Evolutionary conservation across 1,140 invertebrate species (phyloP).

Genomic region (Idris sp.): DNA sequence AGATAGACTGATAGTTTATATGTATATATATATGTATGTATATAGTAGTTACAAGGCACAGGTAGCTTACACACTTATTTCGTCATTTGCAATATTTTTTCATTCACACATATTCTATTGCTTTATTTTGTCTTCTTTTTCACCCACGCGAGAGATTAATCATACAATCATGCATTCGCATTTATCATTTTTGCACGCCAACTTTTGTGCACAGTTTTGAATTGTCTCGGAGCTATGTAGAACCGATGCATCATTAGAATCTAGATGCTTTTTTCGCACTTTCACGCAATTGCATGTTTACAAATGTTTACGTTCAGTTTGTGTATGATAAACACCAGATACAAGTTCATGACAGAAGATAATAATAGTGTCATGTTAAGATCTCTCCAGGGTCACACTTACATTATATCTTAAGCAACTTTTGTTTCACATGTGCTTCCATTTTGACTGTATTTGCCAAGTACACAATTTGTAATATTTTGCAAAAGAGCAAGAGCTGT

Average conservation of each 20-base stretch:
- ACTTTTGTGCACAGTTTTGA: slow-evolving; percentile 21
- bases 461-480: no score
- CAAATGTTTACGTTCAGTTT: slow-evolving; percentile 32
- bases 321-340: slow-evolving; percentile 8
- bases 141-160: slow-evolving; percentile 67
- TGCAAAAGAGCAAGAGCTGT: slow-evolving; percentile 1
- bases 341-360: slow-evolving; percentile 30
- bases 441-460: no score
- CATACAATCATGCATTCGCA: slow-evolving; percentile 48
- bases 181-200: slow-evolving; percentile 31
- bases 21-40: slow-evolving; percentile 67
- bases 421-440: slow-evolving; percentile 18
- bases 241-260: slow-evolving; percentile 33
- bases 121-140: slow-evolving; percentile 44
- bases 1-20: slow-evolving; percentile 66
- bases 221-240: slow-evolving; percentile 34
- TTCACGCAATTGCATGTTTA: slow-evolving; percentile 45
- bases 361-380: slow-evolving; percentile 41
- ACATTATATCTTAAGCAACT: slow-evolving; percentile 36
- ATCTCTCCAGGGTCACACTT: slow-evolving; percentile 56
- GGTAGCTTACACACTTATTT: slow-evolving; percentile 75
- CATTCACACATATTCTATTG: slow-evolving; percentile 25
- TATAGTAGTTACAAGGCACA: slow-evolving; percentile 79
- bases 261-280: slow-evolving; percentile 5
- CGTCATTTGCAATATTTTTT: slow-evolving; percentile 48